Evolutionary conservation across 2,888 invertebrate genomes (phyloP), one percentile per base, ranked within the genome.

Genomic region (Sphecodes monilicornis): DNA sequence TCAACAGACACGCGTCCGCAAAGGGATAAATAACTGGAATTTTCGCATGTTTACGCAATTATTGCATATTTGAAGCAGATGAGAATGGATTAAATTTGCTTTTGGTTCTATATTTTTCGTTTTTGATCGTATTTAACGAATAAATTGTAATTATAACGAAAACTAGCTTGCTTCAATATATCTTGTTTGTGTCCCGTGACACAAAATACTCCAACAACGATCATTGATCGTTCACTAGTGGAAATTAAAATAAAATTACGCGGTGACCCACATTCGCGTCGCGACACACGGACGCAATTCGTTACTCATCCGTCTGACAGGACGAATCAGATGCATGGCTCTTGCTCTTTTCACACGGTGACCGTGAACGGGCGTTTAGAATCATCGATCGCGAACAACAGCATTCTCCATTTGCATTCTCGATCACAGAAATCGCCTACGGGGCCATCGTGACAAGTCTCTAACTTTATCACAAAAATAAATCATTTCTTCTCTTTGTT

Each of bases 201-300:
- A n/a, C 26, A 26, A 57, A 57, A 57, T 26, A 11, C 57, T n/a
- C 60, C 60, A 26, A 16, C 13, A 60, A 29, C 16, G 29, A 60
- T 60, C 29, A 29, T 60, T 29, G 29, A 60, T 60, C 29, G 60
- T 60, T 29, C 60, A 60, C 16, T 13, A 11, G 60, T 64, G 29
- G 18, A 64, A 71, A 76, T 83, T 76, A 66, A 75, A 80, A 80
- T 80, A 80, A 83, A 76, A 80, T 76, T 80, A 76, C 81, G n/a
- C 76, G 46, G 18, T 71, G 82, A 80, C 80, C 82, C 64, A 82
- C 32, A 75, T 82, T 70, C 70, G n/a, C 43, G 29, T 43, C 60
- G 66, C 66, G 68, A 36, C 69, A 46, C 71, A 60, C 50, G 36
- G 32, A 29, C 70, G 36, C 75, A 16, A 80, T 74, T 80, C 75